Base-by-base conservation (phyloP, 2,888 invertebrate species). In the Tetheella fluctuosa region DNA sequence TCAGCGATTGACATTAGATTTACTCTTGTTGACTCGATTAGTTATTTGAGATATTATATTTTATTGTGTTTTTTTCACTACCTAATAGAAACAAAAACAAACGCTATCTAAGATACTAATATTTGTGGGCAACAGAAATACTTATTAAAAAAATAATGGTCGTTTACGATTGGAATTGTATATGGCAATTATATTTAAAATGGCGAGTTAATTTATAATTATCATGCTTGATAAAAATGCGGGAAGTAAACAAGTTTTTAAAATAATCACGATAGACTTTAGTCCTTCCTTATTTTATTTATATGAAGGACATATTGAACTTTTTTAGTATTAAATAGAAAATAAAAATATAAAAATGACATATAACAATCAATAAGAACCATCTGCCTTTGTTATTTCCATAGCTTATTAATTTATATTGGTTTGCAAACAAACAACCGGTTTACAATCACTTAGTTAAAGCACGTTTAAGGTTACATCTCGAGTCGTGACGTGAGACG, bases 381-480 rank as follows among this genome's bases (percentile, higher is more conserved):
- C 39, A 7, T 15, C n/a, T n/a, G 39, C n/a, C 15, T 39, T 42
- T 42, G 17, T 42, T 42, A 17, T 17, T 42, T 7, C 12, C 20
- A 23, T 20, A 52, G 1, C 13, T 23, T 53, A 34, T 30, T 37
- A 23, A n/a, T 20, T 34, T 55, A 55, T 20, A 48, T 48, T 48
- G 48, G 17, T 20, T n/a, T 2, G n/a, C 20, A 48, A 48, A n/a
- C 17, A 48, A 55, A 10, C 34, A 61, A 63, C 62, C 63, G 61
- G 64, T 56, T 62, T 59, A 64, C 64, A 63, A 62, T 67, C 67
- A 63, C 69, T 64, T 64, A 59, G 54, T 13, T 52, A 58, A 63
- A 67, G 69, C 34, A 15, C 23, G 55, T 37, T 34, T 34, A 54
- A 54, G 54, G 54, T 54, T 54, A 54, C 30, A 54, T 15, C 30